Percentiles rank a stretch among this genome's conserved stretches.
Evolutionary conservation across 2,888 invertebrate species (phyloP).

Genomic region (Eudasyphora cyanicolor): DNA sequence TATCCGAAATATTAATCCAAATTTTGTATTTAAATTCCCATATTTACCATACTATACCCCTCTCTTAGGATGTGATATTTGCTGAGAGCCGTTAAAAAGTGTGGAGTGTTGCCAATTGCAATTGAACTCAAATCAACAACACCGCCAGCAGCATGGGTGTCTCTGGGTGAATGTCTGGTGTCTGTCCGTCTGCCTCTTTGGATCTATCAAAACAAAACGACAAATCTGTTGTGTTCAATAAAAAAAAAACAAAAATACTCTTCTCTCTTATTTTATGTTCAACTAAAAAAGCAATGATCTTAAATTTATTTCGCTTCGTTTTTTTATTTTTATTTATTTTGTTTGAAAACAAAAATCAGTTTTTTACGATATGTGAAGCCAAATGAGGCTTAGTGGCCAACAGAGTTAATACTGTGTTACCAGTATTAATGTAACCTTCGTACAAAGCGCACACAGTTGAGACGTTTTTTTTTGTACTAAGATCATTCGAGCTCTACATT

Average conservation of each 20-base stretch:
- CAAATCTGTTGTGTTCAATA: neutral
- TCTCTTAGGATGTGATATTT: neutral
- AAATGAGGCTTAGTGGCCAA: slow-evolving; percentile 58
- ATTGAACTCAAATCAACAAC: neutral
- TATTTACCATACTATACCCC: neutral
- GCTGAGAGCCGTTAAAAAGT: neutral
- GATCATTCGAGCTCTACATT: no score
- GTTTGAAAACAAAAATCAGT: neutral
- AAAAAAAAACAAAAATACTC: neutral
- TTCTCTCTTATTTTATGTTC: neutral
- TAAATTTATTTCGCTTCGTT: neutral
- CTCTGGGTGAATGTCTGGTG: no score
- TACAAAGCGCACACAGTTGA: slow-evolving; percentile 59
- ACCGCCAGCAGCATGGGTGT: neutral
- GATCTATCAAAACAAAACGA: neutral
- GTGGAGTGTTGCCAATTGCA: neutral
- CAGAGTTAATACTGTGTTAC: slow-evolving; percentile 58
- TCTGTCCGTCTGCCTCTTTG: no score
- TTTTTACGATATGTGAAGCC: slow-evolving; percentile 45
- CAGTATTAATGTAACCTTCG: slow-evolving; percentile 70
- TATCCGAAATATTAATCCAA: no score
- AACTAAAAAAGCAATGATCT: neutral
- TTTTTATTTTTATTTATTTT: neutral
- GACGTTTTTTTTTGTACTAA: no score
- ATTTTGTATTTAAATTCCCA: neutral